Conservation (phyloP, 2,113 vertebrate species). For the Sapayoa aenigma region DNA sequence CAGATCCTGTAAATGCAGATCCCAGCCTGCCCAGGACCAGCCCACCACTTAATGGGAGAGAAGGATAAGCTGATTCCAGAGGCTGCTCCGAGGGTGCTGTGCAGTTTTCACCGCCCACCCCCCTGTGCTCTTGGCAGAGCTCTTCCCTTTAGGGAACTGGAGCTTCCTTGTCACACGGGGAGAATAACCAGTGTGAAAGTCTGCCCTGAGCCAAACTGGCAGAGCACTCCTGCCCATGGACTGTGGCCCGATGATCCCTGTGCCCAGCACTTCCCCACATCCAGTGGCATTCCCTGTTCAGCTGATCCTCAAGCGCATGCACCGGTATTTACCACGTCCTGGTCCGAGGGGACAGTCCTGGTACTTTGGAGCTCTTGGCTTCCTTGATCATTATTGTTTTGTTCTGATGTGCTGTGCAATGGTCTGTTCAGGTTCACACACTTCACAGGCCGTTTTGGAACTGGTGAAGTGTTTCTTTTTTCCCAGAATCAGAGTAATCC, state of each 20-base stretch:
- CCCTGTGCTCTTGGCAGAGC: neutral
- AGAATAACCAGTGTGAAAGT: neutral
- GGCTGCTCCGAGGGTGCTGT: rapidly evolving
- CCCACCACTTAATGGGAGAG: rapidly evolving
- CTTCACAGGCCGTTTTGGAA: neutral
- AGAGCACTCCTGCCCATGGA: neutral
- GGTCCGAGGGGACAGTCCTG: neutral
- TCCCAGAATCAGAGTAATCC: neutral
- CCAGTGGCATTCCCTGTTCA: neutral
- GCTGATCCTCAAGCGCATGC: neutral
- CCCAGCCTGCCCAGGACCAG: neutral
- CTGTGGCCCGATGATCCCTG: rapidly evolving
- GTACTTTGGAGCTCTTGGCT: neutral
- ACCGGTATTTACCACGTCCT: rapidly evolving
- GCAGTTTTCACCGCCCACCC: neutral
- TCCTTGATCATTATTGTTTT: neutral
- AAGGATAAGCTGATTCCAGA: neutral
- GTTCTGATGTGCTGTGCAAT: conserved; percentile 26
- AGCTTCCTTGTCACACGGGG: neutral
- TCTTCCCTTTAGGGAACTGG: neutral
- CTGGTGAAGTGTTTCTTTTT: neutral
- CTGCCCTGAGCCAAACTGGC: neutral
- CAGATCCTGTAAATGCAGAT: neutral
- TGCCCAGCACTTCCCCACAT: neutral
- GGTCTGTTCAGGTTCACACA: neutral